phyloP scores from a whole-genome alignment of 2,888 invertebrate genomes.

The Glyphotaelius pellucidus region DNA sequence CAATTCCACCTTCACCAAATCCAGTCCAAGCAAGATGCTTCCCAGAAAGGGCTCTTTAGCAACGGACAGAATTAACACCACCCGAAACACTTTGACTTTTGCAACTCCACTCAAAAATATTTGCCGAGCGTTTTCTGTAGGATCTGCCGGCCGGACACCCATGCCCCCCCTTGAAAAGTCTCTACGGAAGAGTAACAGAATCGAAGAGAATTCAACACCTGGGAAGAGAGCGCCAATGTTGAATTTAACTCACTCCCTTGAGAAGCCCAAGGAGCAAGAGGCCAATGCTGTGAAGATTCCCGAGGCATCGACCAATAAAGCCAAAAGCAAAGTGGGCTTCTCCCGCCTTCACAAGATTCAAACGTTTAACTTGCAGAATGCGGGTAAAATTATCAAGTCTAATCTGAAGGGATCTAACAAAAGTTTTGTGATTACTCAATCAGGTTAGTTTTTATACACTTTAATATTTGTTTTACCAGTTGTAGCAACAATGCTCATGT shows the following conservation, averaged over 20 bases:
- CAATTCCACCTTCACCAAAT: conserved; percentile 34
- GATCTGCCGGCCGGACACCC: conserved; percentile 73
- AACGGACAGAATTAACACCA: background rate
- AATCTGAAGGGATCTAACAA: conserved; percentile 76
- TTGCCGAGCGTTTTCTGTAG: conserved; percentile 67
- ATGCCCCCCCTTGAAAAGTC: conserved; percentile 68
- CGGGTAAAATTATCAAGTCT: conserved; percentile 74
- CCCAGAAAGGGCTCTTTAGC: background rate
- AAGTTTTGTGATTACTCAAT: conserved; percentile 74
- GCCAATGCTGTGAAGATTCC: background rate
- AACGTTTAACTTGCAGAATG: conserved; percentile 67
- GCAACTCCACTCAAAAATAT: conserved; percentile 53
- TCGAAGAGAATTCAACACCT: conserved; percentile 67
- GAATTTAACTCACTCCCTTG: conserved; percentile 73
- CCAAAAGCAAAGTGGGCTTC: conserved; percentile 73
- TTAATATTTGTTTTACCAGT: conserved; percentile 8
- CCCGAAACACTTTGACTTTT: background rate
- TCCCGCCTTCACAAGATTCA: conserved; percentile 72
- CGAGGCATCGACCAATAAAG: conserved; percentile 67
- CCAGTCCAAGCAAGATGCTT: background rate
- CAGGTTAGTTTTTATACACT: conserved; percentile 69
- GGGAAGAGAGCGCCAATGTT: conserved; percentile 69
- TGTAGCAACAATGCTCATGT: background rate
- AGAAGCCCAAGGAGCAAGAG: conserved; percentile 68
- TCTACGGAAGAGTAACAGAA: background rate